A percentile compares a stretch with the other conserved stretches of the same genome.
These are phyloP conservation scores for Epirrita christyi DNA, from an alignment of 2,888 invertebrate species.

Conservation along the genomic window DNA sequence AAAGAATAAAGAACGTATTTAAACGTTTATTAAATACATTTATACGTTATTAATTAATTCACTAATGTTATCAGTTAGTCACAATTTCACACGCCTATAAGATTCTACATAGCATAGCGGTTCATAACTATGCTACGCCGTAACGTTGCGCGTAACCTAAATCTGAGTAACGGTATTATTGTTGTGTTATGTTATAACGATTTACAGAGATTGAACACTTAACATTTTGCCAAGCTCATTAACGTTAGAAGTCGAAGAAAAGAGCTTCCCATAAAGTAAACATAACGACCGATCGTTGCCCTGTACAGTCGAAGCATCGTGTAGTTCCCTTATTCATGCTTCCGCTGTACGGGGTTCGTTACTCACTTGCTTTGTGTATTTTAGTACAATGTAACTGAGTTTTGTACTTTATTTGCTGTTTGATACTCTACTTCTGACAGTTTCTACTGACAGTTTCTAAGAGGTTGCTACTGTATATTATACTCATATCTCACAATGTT, in stretches of 20 bases:
- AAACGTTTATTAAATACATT: no score
- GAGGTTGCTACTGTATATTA: no score
- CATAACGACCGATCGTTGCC: constrained; percentile 13
- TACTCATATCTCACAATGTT: no score
- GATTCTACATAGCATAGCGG: neutral
- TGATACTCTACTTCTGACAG: neutral
- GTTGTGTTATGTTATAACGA: no score
- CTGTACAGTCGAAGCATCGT: neutral
- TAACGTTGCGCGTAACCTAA: neutral
- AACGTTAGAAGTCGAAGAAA: neutral
- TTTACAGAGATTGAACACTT: no score
- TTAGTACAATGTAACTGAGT: neutral
- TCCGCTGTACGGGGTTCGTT: constrained; percentile 1
- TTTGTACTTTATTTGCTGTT: neutral
- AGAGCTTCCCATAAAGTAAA: neutral
- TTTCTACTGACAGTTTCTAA: no score
- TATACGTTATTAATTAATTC: no score
- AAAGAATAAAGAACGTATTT: no score
- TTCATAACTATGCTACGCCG: neutral
- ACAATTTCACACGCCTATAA: neutral
- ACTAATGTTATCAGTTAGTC: neutral
- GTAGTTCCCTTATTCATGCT: constrained; percentile 5
- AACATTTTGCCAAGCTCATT: neutral
- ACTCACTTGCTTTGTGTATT: neutral
- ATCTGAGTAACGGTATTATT: no score